phyloP scores from a whole-genome alignment of 2,888 invertebrate species.

The Polymixis lichenea region DNA sequence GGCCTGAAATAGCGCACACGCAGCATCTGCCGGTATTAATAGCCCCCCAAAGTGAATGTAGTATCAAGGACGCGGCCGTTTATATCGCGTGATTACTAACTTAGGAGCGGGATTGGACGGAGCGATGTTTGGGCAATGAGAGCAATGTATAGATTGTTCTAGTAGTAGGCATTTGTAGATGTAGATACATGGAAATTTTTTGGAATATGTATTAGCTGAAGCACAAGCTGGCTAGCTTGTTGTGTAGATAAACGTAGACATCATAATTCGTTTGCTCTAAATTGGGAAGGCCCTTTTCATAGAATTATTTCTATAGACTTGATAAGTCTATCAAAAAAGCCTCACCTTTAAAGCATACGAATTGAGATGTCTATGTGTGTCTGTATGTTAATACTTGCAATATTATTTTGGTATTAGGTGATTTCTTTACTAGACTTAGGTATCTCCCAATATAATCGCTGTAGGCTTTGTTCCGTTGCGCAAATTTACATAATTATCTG shows the following conservation, averaged over 20 bases:
- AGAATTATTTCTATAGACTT: too few species aligned
- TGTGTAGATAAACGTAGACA: too few species aligned
- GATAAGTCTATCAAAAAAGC: too few species aligned
- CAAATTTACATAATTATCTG: not conserved
- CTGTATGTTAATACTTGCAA: not conserved
- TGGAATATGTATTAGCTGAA: not conserved
- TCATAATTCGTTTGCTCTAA: too few species aligned
- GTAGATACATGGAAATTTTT: not conserved
- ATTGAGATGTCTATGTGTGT: not conserved
- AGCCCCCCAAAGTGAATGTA: slow-evolving; percentile 86
- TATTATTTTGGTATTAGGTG: not conserved
- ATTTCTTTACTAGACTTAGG: too few species aligned
- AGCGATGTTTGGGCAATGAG: slow-evolving; percentile 8
- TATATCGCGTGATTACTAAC: slow-evolving; percentile 71
- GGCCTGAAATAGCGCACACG: slow-evolving; percentile 81
- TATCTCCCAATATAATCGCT: not conserved
- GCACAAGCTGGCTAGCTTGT: not conserved
- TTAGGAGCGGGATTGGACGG: slow-evolving; percentile 21
- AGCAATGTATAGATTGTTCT: not conserved
- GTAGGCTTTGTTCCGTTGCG: not conserved
- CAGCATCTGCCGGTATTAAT: slow-evolving; percentile 87
- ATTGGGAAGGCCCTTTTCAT: too few species aligned
- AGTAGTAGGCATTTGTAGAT: not conserved
- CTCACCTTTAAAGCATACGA: not conserved
- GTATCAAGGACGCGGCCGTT: slow-evolving; percentile 89